Conservation (phyloP, 2,888 invertebrate genomes). For the Microctonus brassicae region DNA sequence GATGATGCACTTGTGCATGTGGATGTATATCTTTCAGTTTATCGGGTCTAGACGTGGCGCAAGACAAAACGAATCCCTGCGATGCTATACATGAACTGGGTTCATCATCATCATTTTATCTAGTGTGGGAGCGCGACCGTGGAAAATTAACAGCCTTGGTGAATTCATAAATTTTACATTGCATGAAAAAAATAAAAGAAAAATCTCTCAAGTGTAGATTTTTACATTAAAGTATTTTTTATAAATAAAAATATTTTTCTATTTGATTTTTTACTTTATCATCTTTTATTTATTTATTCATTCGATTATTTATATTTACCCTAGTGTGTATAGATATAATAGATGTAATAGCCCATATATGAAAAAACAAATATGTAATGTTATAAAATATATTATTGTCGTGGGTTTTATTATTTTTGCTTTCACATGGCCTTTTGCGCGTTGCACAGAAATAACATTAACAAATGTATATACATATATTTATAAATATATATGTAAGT, state of each 20-base stretch:
- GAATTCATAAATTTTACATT: conserved; percentile 34
- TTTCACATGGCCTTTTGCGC: background rate
- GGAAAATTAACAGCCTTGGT: conserved; percentile 43
- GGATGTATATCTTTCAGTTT: conserved; percentile 46
- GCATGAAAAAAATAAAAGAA: background rate
- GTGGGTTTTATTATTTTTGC: background rate
- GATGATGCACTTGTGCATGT: conserved; percentile 39
- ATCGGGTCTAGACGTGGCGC: conserved; percentile 48
- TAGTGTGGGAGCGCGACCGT: conserved; percentile 16
- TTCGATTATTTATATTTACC: too few species aligned
- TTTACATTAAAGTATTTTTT: background rate
- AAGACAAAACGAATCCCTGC: conserved; percentile 45
- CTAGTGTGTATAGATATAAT: too few species aligned
- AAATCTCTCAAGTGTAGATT: conserved; percentile 13
- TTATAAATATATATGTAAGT: too few species aligned
- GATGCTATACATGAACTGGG: background rate
- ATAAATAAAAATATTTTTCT: background rate
- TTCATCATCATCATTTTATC: background rate
- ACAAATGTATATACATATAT: background rate
- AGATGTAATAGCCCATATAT: too few species aligned
- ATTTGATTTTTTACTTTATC: conserved; percentile 15
- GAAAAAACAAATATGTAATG: background rate
- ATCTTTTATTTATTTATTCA: too few species aligned
- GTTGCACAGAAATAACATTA: background rate
- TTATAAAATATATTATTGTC: background rate